These are phyloP conservation scores for Leptinotarsa rubiginosa DNA, from an alignment of 2,888 invertebrate species.

Conservation along the genomic window DNA sequence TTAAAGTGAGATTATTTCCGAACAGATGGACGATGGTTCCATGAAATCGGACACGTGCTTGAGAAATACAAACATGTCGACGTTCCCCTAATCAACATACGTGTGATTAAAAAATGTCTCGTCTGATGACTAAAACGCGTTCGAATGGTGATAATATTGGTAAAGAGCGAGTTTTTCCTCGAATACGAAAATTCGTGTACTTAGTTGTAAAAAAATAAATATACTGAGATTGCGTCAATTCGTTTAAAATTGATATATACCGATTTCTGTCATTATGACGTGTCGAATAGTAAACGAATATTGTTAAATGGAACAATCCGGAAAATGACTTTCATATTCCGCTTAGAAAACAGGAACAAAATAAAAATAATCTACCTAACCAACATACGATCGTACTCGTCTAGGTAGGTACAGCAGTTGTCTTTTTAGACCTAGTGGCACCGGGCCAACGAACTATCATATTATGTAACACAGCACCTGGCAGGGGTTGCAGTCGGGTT, in stretches of 20 bases:
- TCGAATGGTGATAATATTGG: neutral
- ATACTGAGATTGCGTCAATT: too few species aligned
- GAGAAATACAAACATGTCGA: constrained; percentile 6
- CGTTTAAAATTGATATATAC: too few species aligned
- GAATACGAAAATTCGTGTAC: too few species aligned
- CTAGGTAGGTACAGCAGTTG: constrained; percentile 6
- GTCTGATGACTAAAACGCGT: neutral
- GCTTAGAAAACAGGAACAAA: neutral
- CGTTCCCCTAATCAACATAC: constrained; percentile 1
- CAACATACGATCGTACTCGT: neutral
- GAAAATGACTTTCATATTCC: too few species aligned
- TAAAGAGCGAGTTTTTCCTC: neutral
- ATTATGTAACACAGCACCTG: constrained; percentile 22
- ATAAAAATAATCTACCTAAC: neutral
- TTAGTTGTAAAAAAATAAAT: too few species aligned
- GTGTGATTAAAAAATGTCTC: neutral
- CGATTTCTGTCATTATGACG: too few species aligned
- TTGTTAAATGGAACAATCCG: too few species aligned
- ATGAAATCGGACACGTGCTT: constrained; percentile 10
- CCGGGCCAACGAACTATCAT: constrained; percentile 19
- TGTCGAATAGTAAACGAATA: too few species aligned
- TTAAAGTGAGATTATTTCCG: constrained; percentile 7
- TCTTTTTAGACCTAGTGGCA: constrained; percentile 12
- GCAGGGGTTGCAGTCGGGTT: constrained; percentile 20
- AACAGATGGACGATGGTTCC: constrained; percentile 7